phyloP scores from a whole-genome alignment of 2,113 vertebrate species.

The Nothoprocta pentlandii region DNA sequence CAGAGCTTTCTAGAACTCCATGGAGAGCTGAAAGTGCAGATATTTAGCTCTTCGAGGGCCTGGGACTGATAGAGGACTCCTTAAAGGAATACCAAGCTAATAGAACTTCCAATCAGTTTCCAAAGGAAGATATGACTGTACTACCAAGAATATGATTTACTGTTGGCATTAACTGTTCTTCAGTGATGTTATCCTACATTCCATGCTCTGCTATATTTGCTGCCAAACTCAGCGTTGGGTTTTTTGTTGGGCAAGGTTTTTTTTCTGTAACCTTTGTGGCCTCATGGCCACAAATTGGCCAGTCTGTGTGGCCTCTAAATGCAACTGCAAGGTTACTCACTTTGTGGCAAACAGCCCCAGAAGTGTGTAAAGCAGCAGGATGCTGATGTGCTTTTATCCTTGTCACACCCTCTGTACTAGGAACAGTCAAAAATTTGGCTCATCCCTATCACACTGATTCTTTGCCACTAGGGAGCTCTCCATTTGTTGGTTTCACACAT shows the following conservation, averaged over 20 bases:
- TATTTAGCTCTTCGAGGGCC: slow-evolving; percentile 74
- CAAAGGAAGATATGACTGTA: slow-evolving; percentile 51
- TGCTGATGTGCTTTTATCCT: neutral
- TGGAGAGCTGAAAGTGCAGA: slow-evolving; percentile 73
- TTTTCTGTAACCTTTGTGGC: neutral
- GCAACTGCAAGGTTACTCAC: neutral
- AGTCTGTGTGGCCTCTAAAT: neutral
- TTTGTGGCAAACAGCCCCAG: accelerated
- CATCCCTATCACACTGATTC: accelerated
- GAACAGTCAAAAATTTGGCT: neutral
- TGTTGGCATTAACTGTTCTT: slow-evolving; percentile 51
- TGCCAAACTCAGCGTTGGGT: neutral
- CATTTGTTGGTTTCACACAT: neutral
- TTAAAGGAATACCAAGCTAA: slow-evolving; percentile 73
- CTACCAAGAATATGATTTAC: slow-evolving; percentile 62
- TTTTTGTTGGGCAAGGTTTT: neutral
- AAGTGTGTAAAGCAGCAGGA: neutral
- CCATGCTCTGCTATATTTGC: neutral
- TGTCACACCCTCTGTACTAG: neutral
- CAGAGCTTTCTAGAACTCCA: slow-evolving; percentile 76
- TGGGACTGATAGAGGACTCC: slow-evolving; percentile 72
- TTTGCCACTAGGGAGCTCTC: neutral
- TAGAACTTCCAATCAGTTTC: slow-evolving; percentile 61
- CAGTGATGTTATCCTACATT: neutral
- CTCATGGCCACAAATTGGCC: neutral